Evolutionary conservation across 2,888 invertebrate genomes (phyloP).

Genomic region (Scrobipalpa atriplicella): DNA sequence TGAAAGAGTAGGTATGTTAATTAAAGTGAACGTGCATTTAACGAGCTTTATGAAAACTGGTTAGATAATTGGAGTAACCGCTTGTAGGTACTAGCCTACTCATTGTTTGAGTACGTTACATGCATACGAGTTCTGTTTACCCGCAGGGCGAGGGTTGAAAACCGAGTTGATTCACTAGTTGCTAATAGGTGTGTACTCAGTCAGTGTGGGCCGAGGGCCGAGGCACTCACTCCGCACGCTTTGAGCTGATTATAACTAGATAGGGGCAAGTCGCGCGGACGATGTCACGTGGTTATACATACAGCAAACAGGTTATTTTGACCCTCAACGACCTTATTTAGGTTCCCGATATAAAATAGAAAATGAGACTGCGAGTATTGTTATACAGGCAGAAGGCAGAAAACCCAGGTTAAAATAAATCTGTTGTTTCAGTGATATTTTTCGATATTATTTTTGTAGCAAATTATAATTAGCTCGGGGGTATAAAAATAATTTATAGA

Average conservation of each 20-base stretch:
- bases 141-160: background rate
- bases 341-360: no score
- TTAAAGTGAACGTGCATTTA: background rate
- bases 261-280: background rate
- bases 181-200: slow-evolving; percentile 11
- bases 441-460: no score
- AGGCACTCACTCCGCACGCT: background rate
- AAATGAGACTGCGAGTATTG: no score
- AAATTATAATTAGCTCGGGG: no score
- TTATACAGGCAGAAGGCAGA: no score
- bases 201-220: background rate
- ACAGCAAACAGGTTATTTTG: background rate
- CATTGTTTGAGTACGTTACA: slow-evolving; percentile 2
- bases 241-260: background rate
- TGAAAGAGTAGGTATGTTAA: background rate
- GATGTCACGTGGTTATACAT: background rate
- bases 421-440: no score
- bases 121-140: slow-evolving; percentile 15
- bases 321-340: background rate
- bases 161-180: slow-evolving; percentile 10
- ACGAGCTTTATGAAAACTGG: background rate
- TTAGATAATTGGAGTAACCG: slow-evolving; percentile 12
- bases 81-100: background rate
- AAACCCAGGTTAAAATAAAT: no score
- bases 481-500: no score